phyloP scores from a whole-genome alignment of 2,888 invertebrate genomes.

The Dryadula phaetusa region DNA sequence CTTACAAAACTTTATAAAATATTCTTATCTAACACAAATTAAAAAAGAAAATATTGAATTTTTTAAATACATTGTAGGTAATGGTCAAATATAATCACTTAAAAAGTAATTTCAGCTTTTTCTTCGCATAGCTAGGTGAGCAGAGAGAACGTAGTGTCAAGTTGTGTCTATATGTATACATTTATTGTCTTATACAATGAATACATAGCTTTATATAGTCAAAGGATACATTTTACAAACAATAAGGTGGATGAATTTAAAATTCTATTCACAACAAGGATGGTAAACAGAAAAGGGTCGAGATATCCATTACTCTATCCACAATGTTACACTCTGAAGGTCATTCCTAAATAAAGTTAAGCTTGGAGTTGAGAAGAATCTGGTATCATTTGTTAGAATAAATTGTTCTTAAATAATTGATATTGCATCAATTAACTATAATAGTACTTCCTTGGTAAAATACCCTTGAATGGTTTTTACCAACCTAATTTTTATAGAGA shows the following conservation, averaged over 20 bases:
- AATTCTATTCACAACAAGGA: constrained; percentile 35
- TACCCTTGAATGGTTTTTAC: too few species aligned
- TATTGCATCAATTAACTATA: background rate
- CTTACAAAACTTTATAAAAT: too few species aligned
- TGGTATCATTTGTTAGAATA: constrained; percentile 2
- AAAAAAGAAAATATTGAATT: too few species aligned
- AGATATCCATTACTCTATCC: constrained; percentile 28
- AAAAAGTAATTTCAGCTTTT: too few species aligned
- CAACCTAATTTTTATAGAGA: background rate
- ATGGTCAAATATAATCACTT: too few species aligned
- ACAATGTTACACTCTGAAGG: constrained; percentile 25
- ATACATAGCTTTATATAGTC: background rate
- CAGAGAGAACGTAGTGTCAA: too few species aligned
- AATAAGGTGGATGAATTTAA: constrained; percentile 30
- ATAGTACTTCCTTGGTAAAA: background rate
- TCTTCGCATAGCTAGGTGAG: too few species aligned
- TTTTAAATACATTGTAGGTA: too few species aligned
- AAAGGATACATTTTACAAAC: constrained; percentile 28
- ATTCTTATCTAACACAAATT: too few species aligned
- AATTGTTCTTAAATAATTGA: constrained; percentile 5
- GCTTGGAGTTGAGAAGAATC: constrained; percentile 4
- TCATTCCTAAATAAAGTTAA: constrained; percentile 20
- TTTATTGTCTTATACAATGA: background rate
- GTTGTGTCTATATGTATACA: background rate
- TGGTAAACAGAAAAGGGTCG: constrained; percentile 31